A percentile compares a stretch with the other conserved stretches of the same genome.
Evolutionary conservation across 2,113 vertebrate genomes (phyloP).

Genomic region (Passer domesticus): DNA sequence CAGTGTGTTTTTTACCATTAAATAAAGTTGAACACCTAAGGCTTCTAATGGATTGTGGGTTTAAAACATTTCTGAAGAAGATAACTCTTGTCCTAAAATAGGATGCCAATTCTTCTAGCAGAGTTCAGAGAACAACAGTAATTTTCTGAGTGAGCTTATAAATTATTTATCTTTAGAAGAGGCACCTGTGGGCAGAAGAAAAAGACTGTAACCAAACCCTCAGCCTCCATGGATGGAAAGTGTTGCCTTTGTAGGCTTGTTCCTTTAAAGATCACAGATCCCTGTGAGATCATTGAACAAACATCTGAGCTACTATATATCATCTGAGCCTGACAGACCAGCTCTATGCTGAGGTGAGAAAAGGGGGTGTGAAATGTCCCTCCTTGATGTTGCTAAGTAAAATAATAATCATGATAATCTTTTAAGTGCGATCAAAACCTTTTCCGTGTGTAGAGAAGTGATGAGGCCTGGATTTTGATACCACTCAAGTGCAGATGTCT

Average conservation of each 20-base stretch:
- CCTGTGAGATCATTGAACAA: not conserved
- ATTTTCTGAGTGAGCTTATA: not conserved
- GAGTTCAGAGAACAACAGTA: not conserved
- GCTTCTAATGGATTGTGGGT: not conserved
- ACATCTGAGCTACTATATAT: not conserved
- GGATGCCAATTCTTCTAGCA: not conserved
- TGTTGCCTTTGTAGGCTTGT: not conserved
- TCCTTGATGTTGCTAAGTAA: constrained; percentile 7
- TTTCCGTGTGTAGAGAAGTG: not conserved
- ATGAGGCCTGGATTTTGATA: not conserved
- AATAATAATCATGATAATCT: not conserved
- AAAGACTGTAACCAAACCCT: not conserved
- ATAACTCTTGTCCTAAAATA: not conserved
- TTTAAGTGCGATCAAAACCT: not conserved
- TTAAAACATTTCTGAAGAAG: not conserved
- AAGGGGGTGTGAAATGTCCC: not conserved
- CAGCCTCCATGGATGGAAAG: not conserved
- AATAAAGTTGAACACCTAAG: not conserved
- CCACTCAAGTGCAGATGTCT: not conserved
- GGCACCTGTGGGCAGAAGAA: constrained; percentile 5
- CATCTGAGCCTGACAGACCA: not conserved
- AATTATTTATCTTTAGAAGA: not conserved
- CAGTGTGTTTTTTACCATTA: not conserved
- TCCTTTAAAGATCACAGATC: constrained; percentile 26
- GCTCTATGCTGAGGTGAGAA: not conserved